Evolutionary conservation across 2,113 vertebrate species (phyloP).

Genomic region (Grammomys surdaster): DNA sequence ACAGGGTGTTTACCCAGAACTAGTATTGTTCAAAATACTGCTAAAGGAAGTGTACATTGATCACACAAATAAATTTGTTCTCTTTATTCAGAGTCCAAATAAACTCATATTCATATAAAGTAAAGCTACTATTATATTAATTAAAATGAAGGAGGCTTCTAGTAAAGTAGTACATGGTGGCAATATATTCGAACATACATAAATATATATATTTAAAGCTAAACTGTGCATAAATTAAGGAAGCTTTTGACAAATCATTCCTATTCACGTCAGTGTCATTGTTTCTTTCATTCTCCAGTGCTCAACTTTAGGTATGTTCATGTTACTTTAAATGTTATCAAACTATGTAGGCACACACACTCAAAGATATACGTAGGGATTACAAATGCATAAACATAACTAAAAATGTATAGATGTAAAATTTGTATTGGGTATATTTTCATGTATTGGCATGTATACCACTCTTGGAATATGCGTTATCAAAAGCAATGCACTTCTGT

Average conservation of each 20-base stretch:
- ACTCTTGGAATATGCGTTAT: too few species aligned
- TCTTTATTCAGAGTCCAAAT: constrained; percentile 21
- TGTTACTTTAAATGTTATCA: constrained; percentile 18
- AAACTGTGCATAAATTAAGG: constrained; percentile 47
- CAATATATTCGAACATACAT: neutral
- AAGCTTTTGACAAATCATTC: neutral
- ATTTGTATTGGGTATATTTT: neutral
- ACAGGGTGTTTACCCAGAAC: neutral
- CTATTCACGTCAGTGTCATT: neutral
- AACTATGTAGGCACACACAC: neutral
- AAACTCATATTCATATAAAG: constrained; percentile 22
- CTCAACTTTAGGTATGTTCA: neutral
- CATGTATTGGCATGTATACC: neutral
- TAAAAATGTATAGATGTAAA: neutral
- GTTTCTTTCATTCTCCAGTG: neutral
- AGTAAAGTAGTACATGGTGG: constrained; percentile 5
- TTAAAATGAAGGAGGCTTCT: neutral
- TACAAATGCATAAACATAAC: neutral
- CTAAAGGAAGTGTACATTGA: constrained; percentile 20
- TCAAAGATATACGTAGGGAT: neutral
- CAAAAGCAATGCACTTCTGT: too few species aligned
- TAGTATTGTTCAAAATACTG: neutral
- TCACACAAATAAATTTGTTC: constrained; percentile 42
- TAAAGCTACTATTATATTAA: constrained; percentile 40
- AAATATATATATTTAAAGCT: neutral